Evolutionary conservation across 1,140 invertebrate species (phyloP).

Genomic region (Protaetia brevitarsis): DNA sequence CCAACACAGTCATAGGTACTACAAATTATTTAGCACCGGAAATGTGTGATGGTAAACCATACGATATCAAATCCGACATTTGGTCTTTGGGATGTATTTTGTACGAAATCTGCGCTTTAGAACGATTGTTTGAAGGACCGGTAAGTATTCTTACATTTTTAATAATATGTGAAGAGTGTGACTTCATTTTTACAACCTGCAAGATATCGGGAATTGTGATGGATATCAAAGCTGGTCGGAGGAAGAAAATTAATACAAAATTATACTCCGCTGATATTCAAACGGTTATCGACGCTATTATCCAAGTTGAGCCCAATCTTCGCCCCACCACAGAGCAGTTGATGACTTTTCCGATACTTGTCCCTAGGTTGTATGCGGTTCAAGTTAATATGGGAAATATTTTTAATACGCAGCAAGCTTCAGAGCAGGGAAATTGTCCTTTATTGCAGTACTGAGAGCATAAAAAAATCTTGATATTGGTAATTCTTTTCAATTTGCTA

Average conservation of each 20-base stretch:
- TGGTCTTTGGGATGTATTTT: constrained; percentile 84
- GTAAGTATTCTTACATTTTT: constrained; percentile 44
- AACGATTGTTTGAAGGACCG: constrained; percentile 55
- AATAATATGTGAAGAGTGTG: no score
- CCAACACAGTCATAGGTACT: constrained; percentile 68
- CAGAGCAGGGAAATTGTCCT: neutral
- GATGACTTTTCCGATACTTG: neutral
- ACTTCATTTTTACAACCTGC: no score
- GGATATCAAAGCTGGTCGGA: neutral
- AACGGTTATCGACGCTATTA: neutral
- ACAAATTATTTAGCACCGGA: constrained; percentile 86
- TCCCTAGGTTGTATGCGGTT: neutral
- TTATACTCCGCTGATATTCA: neutral
- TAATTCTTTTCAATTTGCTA: no score
- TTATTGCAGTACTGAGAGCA: no score
- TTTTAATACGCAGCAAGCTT: no score
- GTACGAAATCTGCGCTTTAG: constrained; percentile 67
- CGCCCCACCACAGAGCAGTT: neutral
- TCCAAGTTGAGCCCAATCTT: neutral
- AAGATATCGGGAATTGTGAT: constrained; percentile 2
- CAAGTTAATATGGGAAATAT: neutral
- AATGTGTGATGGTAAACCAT: constrained; percentile 70
- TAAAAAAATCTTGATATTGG: no score
- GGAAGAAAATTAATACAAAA: neutral
- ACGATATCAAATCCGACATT: constrained; percentile 75